Conservation (phyloP, 2,797 vertebrate genomes). For the Sphenodon punctatus region DNA sequence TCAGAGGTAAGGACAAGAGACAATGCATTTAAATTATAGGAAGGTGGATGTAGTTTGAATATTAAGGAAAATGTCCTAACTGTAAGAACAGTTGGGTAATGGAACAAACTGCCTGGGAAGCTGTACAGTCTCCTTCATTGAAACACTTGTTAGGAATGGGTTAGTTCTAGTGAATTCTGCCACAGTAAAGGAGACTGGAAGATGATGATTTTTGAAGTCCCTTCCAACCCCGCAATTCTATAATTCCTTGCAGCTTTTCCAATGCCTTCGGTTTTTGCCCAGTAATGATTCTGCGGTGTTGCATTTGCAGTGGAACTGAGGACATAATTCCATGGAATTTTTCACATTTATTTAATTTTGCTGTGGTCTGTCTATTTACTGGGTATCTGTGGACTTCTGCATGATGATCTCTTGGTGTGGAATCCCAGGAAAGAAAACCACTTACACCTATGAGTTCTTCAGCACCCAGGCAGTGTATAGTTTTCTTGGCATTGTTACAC, state of each 20-base stretch:
- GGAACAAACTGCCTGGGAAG: no score
- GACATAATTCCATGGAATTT: background rate
- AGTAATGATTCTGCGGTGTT: background rate
- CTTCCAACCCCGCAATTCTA: no score
- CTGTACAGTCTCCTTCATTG: no score
- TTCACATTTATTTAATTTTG: background rate
- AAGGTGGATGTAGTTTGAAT: no score
- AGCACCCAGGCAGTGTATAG: background rate
- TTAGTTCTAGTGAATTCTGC: no score
- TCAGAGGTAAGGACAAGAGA: no score
- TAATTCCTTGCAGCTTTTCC: background rate
- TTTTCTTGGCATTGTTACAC: background rate
- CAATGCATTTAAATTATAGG: no score
- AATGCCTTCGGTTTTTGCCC: background rate
- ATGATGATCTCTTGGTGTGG: background rate
- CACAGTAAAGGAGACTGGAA: no score
- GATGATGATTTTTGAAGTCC: no score
- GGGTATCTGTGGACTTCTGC: background rate
- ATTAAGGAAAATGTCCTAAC: no score
- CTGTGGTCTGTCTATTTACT: background rate
- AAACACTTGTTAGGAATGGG: no score
- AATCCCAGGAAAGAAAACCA: background rate
- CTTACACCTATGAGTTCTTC: background rate
- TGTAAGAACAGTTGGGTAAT: no score
- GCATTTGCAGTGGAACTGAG: background rate